Conservation (phyloP, 2,113 vertebrate species). For the Chlorodrepanis virens region DNA sequence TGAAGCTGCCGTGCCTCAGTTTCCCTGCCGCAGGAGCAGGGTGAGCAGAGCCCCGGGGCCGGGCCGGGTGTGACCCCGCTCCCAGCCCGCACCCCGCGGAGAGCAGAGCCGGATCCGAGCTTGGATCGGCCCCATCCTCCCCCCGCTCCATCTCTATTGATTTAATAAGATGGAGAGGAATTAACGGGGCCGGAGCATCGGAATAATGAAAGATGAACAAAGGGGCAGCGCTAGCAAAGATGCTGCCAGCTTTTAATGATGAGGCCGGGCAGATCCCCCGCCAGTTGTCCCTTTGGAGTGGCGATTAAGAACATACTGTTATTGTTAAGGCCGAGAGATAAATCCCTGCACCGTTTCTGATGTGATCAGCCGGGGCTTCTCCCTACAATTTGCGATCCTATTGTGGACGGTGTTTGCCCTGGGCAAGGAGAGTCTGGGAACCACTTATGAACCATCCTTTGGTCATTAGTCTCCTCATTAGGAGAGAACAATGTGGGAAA, state of each 20-base stretch:
- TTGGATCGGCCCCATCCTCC: neutral
- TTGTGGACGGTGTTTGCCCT: conserved; percentile 74
- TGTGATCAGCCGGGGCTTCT: conserved; percentile 77
- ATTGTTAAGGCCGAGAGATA: conserved; percentile 66
- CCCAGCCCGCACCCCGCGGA: neutral
- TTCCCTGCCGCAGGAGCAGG: neutral
- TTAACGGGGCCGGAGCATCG: conserved; percentile 30
- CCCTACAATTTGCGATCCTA: conserved; percentile 81
- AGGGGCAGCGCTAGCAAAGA: conserved; percentile 55
- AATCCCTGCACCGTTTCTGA: conserved; percentile 80
- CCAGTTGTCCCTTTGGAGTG: conserved; percentile 56
- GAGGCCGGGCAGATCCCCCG: conserved; percentile 62
- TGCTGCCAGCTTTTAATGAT: conserved; percentile 68
- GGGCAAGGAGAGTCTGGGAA: conserved; percentile 80
- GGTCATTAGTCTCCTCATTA: conserved; percentile 84
- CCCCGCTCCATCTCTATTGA: conserved; percentile 39
- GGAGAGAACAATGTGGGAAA: conserved; percentile 59
- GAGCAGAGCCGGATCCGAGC: neutral
- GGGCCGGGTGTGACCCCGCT: neutral
- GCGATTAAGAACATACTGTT: conserved; percentile 68
- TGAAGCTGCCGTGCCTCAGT: neutral
- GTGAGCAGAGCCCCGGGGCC: rapidly evolving
- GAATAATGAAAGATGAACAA: conserved; percentile 63
- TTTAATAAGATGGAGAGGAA: conserved; percentile 71
- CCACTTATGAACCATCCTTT: conserved; percentile 71